Conservation (phyloP, 1,140 invertebrate genomes). For the Melipona quadrifasciata region DNA sequence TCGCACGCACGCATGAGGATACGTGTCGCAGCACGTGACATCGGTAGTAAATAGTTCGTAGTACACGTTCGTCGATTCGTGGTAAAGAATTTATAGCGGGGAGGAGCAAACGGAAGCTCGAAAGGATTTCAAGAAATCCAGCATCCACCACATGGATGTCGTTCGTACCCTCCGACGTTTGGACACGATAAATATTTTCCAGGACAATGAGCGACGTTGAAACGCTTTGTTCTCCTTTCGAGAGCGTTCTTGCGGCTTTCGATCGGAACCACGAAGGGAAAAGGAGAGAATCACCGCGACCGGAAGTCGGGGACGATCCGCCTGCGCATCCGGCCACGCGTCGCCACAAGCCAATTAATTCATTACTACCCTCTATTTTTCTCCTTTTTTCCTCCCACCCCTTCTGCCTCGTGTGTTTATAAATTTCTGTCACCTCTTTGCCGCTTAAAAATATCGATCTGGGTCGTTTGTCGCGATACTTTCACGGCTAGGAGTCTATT, state of each 20-base stretch:
- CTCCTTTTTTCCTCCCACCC: background rate
- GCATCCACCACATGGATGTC: slow-evolving; percentile 29
- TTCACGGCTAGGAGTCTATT: background rate
- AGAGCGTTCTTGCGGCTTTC: slow-evolving; percentile 59
- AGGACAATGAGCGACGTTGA: slow-evolving; percentile 63
- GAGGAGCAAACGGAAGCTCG: slow-evolving; percentile 24
- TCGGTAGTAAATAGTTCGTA: background rate
- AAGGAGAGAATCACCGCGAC: slow-evolving; percentile 46
- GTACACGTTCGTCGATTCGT: background rate
- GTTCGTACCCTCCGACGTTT: slow-evolving; percentile 47
- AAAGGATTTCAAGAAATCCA: slow-evolving; percentile 56
- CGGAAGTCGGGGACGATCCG: slow-evolving; percentile 67
- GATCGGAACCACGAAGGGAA: slow-evolving; percentile 57
- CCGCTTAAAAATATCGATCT: background rate
- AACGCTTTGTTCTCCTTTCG: slow-evolving; percentile 26
- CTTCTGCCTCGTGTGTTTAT: background rate
- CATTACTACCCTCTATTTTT: slow-evolving; percentile 63
- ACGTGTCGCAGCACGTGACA: background rate
- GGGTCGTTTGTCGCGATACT: background rate
- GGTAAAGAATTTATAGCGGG: slow-evolving; percentile 31
- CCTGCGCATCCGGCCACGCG: slow-evolving; percentile 70
- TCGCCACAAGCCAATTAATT: slow-evolving; percentile 70
- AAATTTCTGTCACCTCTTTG: background rate
- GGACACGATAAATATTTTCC: slow-evolving; percentile 76
- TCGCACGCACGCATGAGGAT: too few species aligned